phyloP scores from a whole-genome alignment of 2,888 invertebrate genomes.

The Ellobium chinense region DNA sequence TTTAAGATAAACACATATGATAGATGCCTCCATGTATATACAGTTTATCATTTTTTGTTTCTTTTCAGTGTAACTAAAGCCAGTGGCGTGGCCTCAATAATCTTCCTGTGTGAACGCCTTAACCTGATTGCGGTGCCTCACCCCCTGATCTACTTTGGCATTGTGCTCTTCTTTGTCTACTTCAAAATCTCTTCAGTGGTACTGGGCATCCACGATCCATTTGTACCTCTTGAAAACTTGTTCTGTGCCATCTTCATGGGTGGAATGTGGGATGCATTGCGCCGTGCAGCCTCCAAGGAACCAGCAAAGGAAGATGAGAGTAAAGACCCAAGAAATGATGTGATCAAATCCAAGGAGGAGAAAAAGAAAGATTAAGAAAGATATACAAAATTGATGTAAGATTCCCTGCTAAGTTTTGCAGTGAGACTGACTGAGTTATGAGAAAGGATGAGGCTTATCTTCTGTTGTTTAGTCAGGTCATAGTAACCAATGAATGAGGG shows the following conservation, averaged over 20 bases:
- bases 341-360: slow-evolving; percentile 71
- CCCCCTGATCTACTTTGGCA: slow-evolving; percentile 97
- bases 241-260: slow-evolving; percentile 94
- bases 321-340: slow-evolving; percentile 61
- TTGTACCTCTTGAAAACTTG: slow-evolving; percentile 98
- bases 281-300: slow-evolving; percentile 87
- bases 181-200: slow-evolving; percentile 97
- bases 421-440: too few species aligned
- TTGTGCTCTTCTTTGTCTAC: slow-evolving; percentile 97
- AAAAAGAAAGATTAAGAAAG: slow-evolving; percentile 70
- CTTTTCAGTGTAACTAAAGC: slow-evolving; percentile 95
- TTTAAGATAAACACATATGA: too few species aligned
- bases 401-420: too few species aligned
- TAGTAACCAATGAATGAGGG: too few species aligned
- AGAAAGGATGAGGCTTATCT: too few species aligned
- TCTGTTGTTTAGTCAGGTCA: too few species aligned
- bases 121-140: slow-evolving; percentile 97
- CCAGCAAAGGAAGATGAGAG: slow-evolving; percentile 65
- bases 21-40: too few species aligned
- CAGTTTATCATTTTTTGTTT: too few species aligned
- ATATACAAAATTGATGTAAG: too few species aligned
- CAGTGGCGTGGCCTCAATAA: slow-evolving; percentile 94
- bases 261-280: slow-evolving; percentile 98
- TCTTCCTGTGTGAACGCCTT: slow-evolving; percentile 98
- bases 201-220: slow-evolving; percentile 98